Base-by-base conservation (phyloP, 2,797 vertebrate genomes). In the Astyanax mexicanus region DNA sequence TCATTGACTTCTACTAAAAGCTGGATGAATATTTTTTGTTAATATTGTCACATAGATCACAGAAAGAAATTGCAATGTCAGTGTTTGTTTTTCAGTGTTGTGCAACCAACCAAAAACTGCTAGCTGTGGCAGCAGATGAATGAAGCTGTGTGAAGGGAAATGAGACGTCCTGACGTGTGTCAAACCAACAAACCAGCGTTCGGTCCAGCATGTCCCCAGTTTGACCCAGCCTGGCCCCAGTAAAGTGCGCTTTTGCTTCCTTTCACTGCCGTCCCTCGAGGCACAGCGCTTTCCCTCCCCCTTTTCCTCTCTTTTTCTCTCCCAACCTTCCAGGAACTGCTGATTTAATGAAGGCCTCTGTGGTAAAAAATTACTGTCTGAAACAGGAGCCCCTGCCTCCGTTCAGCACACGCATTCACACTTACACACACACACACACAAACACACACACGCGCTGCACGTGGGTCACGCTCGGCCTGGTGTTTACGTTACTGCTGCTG, bases 281-380 rank as follows among this genome's bases (percentile, higher is more conserved):
- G 70, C 42, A 44, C 32, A 11, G 49, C 47, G n/a, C 74, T 64
- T 69, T 69, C 75, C 54, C 62, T 69, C 68, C 37, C 37, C 58
- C 71, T 57, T 57, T 52, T 72, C 29, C 79, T 74, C 78, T 84
- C 78, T 81, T 19, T 65, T 60, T 49, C 54, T 38, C 38, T 29
- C 54, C 10, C 60, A 44, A 38, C 38, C 68, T 89, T 90, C 86
- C 82, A 84, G 85, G 84, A 88, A 86, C 75, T 82, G 77, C 82
- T 78, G 72, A 79, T 91, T 90, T 93, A 91, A 92, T 91, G 88
- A 90, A 91, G 86, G 89, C 84, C 80, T 74, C 78, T 66, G 3
- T 79, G 78, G 83, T 85, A 77, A 77, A 76, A n/a, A 61, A 52
- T 35, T 74, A 75, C 55, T 85, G 85, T 88, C 86, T 85, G 80